Percentiles rank a stretch among this genome's conserved stretches.
phyloP scores from a whole-genome alignment of 1,140 invertebrate species.

The Brachystomella parvula region DNA sequence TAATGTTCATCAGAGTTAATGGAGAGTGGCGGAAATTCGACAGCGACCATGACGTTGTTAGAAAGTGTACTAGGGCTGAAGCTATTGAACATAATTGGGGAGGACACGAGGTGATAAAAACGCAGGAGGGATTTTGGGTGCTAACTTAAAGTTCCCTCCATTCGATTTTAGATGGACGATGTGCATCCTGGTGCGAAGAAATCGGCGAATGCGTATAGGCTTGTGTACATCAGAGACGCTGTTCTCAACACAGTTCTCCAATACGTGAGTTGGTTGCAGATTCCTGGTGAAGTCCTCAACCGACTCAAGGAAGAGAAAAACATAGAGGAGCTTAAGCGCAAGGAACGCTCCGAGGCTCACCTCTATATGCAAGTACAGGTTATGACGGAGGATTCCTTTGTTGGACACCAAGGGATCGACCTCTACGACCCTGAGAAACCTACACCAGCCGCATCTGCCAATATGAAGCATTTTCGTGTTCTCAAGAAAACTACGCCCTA shows the following conservation, averaged over 20 bases:
- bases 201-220: conserved; percentile 99
- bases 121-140: too few relatives aligned
- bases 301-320: conserved; percentile 73
- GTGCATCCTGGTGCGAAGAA: conserved; percentile 70
- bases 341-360: conserved; percentile 92
- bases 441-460: conserved; percentile 45
- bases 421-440: conserved; percentile 82
- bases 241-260: conserved; percentile 65
- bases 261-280: conserved; percentile 82
- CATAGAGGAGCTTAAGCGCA: conserved; percentile 81
- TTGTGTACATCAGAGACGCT: conserved; percentile 92
- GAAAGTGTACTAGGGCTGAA: conserved; percentile 87
- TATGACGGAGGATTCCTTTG: conserved; percentile 79
- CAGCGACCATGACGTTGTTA: conserved; percentile 99
- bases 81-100: conserved; percentile 98
- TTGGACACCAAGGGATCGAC: conserved; percentile 92
- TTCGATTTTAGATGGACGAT: conserved; percentile 40
- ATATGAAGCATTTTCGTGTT: conserved; percentile 77
- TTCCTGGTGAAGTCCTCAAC: conserved; percentile 58
- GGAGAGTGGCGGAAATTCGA: conserved; percentile 99
- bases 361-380: conserved; percentile 90
- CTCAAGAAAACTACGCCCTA: conserved; percentile 75
- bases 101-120: conserved; percentile 86
- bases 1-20: conserved; percentile 96
- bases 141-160: too few relatives aligned